Conservation (phyloP, 2,888 invertebrate genomes). For the Machimus atricapillus region DNA sequence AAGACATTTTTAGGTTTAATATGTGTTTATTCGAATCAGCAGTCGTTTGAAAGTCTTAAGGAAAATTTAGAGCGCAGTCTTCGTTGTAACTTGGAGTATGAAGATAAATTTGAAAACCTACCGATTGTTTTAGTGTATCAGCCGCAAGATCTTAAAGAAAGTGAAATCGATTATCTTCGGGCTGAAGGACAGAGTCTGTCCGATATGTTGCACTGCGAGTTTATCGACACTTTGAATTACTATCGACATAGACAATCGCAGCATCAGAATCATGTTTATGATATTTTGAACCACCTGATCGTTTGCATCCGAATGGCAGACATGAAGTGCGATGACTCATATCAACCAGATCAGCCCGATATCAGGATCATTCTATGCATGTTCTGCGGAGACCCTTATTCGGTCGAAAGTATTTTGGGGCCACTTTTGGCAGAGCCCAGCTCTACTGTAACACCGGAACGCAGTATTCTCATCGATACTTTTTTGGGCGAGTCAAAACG, state of each 20-base stretch:
- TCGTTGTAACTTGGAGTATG: slow-evolving; percentile 86
- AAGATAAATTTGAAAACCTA: slow-evolving; percentile 86
- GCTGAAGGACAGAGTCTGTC: slow-evolving; percentile 91
- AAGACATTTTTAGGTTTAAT: slow-evolving; percentile 69
- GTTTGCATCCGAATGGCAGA: slow-evolving; percentile 60
- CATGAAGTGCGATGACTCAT: slow-evolving; percentile 60
- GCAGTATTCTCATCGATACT: slow-evolving; percentile 89
- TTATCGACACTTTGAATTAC: slow-evolving; percentile 57
- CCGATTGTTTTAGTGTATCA: slow-evolving; percentile 92
- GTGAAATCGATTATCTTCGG: slow-evolving; percentile 82
- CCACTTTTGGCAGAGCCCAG: slow-evolving; percentile 88
- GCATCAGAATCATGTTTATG: slow-evolving; percentile 62
- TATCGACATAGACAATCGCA: slow-evolving; percentile 58
- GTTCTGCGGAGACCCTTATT: slow-evolving; percentile 95
- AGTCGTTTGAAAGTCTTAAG: slow-evolving; percentile 90
- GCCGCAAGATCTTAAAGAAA: slow-evolving; percentile 81
- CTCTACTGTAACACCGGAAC: slow-evolving; percentile 72
- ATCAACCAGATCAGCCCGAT: slow-evolving; percentile 61
- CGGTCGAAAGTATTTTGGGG: slow-evolving; percentile 86
- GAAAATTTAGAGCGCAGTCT: slow-evolving; percentile 91
- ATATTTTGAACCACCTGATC: slow-evolving; percentile 62
- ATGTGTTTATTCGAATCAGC: slow-evolving; percentile 89
- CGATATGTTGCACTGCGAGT: slow-evolving; percentile 71
- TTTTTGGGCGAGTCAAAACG: slow-evolving; percentile 90
- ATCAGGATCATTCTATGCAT: slow-evolving; percentile 90